These are phyloP conservation scores for Lepidochrysops patricia DNA, from an alignment of 2,888 invertebrate genomes.

Conservation along the genomic window DNA sequence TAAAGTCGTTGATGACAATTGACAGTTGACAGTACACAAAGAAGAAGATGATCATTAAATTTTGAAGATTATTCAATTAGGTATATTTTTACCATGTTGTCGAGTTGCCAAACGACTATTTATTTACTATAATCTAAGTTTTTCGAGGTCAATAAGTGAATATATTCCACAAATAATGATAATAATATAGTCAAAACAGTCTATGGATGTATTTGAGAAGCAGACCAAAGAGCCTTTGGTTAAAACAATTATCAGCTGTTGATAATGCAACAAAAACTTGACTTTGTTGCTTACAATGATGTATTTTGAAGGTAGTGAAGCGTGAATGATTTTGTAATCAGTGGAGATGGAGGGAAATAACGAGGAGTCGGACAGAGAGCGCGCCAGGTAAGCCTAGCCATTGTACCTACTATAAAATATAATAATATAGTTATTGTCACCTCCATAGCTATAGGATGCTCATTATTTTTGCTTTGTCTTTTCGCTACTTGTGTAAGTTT, in stretches of 20 bases:
- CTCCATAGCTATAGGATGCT: neutral
- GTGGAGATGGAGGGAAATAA: conserved; percentile 25
- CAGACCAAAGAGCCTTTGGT: neutral
- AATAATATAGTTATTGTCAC: neutral
- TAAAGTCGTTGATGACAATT: too few relatives aligned
- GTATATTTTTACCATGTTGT: neutral
- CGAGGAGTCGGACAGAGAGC: conserved; percentile 25
- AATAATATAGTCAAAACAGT: neutral
- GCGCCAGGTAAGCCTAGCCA: conserved; percentile 21
- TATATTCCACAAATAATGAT: neutral
- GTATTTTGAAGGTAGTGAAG: neutral
- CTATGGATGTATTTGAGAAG: neutral
- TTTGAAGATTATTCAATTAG: neutral
- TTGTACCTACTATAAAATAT: neutral
- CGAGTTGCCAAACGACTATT: neutral
- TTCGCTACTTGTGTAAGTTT: too few relatives aligned
- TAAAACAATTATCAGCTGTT: neutral
- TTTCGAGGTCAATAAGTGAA: neutral
- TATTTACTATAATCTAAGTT: neutral
- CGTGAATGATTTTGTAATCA: conserved; percentile 19
- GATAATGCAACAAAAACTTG: neutral
- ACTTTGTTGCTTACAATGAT: neutral
- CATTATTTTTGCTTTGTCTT: neutral
- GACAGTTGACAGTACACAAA: neutral
- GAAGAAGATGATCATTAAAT: neutral